Conservation (phyloP, 1,140 invertebrate genomes). For the Drosophila tsacasi region DNA sequence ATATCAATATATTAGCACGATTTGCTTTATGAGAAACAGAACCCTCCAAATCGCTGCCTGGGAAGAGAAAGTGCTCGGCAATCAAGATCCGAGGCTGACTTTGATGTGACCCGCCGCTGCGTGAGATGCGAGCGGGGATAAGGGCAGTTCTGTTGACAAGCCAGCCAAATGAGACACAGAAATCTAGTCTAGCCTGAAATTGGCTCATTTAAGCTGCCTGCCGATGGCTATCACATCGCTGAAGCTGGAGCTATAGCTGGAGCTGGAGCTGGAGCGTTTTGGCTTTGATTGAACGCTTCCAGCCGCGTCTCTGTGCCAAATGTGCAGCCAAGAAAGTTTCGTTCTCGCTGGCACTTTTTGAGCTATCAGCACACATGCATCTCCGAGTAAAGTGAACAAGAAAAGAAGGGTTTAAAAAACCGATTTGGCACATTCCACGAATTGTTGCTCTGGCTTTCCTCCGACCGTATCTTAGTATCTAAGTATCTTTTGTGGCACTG, state of each 20-base stretch:
- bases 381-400: not conserved
- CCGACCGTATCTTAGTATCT: conserved; percentile 10
- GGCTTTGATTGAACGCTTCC: conserved; percentile 18
- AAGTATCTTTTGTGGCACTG: conserved; percentile 5
- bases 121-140: conserved; percentile 7
- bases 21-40: not conserved
- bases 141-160: conserved; percentile 8
- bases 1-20: not conserved
- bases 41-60: not conserved
- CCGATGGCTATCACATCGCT: conserved; percentile 44
- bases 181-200: conserved; percentile 73
- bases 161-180: conserved; percentile 43
- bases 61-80: conserved; percentile 63
- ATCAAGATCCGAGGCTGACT: conserved; percentile 52
- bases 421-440: conserved; percentile 43
- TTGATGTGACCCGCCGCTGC: conserved; percentile 37
- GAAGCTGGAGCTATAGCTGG: not conserved
- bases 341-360: conserved; percentile 42
- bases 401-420: not conserved
- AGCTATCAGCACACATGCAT: conserved; percentile 44
- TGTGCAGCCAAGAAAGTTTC: conserved; percentile 72
- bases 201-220: conserved; percentile 53
- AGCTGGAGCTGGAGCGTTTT: conserved; percentile 4
- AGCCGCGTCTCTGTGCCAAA: conserved; percentile 56
- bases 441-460: conserved; percentile 38